Percentiles rank a stretch among this genome's conserved stretches.
These are phyloP conservation scores for Mythimna impura DNA, from an alignment of 2,888 invertebrate species.

Conservation along the genomic window DNA sequence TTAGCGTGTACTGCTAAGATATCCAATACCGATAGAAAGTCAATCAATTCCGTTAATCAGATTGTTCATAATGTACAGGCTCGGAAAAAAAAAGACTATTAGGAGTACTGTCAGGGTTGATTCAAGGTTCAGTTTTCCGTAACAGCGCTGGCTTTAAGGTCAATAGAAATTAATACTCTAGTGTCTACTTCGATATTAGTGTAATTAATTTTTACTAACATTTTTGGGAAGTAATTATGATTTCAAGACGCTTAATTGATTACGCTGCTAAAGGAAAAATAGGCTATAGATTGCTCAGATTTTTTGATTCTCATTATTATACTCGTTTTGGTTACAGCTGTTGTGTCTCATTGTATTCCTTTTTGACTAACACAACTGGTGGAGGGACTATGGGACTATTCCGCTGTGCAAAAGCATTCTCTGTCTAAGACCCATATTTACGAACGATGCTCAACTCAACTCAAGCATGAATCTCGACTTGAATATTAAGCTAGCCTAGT, in stretches of 20 bases:
- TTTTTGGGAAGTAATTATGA: conserved; percentile 29
- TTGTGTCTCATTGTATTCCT: not conserved
- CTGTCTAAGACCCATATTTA: not conserved
- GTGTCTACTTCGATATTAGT: conserved; percentile 32
- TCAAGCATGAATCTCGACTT: not conserved
- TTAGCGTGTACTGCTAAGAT: conserved; percentile 49
- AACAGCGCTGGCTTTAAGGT: conserved; percentile 35
- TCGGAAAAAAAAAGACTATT: conserved; percentile 50
- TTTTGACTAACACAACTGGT: not conserved
- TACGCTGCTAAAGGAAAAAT: not conserved
- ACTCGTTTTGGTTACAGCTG: not conserved
- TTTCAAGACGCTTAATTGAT: conserved; percentile 15
- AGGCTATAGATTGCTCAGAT: too few relatives aligned
- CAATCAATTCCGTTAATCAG: conserved; percentile 57
- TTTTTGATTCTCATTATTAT: not conserved
- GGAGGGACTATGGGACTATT: not conserved
- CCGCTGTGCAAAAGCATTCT: not conserved
- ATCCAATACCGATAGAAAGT: conserved; percentile 54
- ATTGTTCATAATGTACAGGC: conserved; percentile 52
- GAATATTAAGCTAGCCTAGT: not conserved
- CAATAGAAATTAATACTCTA: conserved; percentile 48
- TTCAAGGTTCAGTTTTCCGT: conserved; percentile 48
- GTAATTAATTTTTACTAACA: conserved; percentile 24
- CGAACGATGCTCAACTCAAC: not conserved
- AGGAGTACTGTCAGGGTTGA: conserved; percentile 17